Evolutionary conservation across 2,797 vertebrate genomes (phyloP).

Genomic region (Muscicapa striata): DNA sequence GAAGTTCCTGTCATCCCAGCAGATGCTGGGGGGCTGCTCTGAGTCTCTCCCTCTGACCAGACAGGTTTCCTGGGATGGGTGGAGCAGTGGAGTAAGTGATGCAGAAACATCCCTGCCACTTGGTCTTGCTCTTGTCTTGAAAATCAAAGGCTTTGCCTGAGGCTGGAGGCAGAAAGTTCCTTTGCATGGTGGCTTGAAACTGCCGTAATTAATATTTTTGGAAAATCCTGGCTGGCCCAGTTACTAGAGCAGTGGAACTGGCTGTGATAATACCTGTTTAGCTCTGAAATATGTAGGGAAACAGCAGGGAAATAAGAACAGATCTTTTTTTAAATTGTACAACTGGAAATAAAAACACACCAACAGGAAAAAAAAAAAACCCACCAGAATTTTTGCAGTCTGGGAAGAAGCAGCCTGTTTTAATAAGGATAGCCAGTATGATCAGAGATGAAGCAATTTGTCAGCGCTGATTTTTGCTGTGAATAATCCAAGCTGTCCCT

Average conservation of each 20-base stretch:
- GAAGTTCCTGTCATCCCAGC: background rate
- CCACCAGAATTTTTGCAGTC: background rate
- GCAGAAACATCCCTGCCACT: background rate
- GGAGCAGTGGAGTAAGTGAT: background rate
- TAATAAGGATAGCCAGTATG: constrained; percentile 13
- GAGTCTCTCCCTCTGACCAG: background rate
- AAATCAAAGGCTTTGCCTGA: background rate
- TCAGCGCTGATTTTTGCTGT: background rate
- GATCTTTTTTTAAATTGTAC: background rate
- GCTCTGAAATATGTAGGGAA: background rate
- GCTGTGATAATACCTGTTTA: background rate
- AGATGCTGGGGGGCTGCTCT: background rate
- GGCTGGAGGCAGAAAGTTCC: background rate
- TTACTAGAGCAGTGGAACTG: background rate
- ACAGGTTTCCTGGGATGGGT: background rate
- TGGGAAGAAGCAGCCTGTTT: background rate
- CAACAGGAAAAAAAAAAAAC: background rate
- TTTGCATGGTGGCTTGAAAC: background rate
- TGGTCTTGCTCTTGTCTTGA: background rate
- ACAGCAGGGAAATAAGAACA: background rate
- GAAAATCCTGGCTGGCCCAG: background rate
- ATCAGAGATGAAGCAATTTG: constrained; percentile 17
- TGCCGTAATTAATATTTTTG: background rate
- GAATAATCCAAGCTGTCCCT: constrained; percentile 38
- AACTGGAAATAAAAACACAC: background rate